Evolutionary conservation across 1,140 invertebrate genomes (phyloP).

Genomic region (Aethina tumida): DNA sequence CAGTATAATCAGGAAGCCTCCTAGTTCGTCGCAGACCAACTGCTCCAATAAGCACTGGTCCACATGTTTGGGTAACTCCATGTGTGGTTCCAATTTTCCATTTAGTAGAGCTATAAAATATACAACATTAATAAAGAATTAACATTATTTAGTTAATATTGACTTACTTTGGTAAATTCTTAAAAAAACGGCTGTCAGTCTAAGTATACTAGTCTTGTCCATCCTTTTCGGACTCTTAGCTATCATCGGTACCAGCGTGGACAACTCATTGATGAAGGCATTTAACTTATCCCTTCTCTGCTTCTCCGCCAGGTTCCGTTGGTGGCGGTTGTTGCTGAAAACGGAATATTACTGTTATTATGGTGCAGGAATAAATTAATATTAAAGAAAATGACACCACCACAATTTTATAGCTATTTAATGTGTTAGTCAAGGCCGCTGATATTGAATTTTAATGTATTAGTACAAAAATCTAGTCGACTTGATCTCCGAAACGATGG

Average conservation of each 20-base stretch:
- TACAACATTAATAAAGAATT: too few relatives aligned
- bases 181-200: constrained; percentile 71
- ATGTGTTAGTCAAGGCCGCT: too few relatives aligned
- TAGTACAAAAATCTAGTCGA: too few relatives aligned
- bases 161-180: constrained; percentile 51
- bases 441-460: too few relatives aligned
- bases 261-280: constrained; percentile 71
- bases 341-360: too few relatives aligned
- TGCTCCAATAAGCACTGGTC: constrained; percentile 31
- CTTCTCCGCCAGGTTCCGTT: constrained; percentile 79
- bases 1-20: constrained; percentile 67
- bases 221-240: constrained; percentile 66
- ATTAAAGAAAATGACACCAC: too few relatives aligned
- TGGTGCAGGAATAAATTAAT: too few relatives aligned
- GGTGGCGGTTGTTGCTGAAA: constrained; percentile 62
- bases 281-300: constrained; percentile 82
- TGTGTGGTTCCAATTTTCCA: constrained; percentile 17
- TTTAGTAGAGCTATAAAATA: constrained; percentile 26
- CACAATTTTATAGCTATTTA: too few relatives aligned
- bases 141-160: too few relatives aligned
- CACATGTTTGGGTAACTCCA: constrained; percentile 29
- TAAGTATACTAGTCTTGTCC: constrained; percentile 82
- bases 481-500: too few relatives aligned
- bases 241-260: constrained; percentile 71
- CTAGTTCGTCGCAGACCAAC: constrained; percentile 38